These are phyloP conservation scores for Peromyscus polionotus DNA, from an alignment of 2,113 vertebrate species.

Conservation along the genomic window DNA sequence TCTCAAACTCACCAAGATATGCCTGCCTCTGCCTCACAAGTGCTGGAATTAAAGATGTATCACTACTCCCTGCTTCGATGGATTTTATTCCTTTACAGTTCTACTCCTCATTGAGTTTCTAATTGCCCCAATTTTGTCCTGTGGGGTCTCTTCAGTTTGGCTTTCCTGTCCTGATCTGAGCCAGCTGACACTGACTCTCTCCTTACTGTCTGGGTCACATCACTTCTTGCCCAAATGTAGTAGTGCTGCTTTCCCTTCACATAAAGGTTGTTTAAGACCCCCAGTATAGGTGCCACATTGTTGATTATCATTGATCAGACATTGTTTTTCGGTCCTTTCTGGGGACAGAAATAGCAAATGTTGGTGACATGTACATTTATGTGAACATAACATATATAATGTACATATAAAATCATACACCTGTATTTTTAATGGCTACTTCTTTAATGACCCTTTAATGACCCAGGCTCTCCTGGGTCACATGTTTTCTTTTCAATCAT, in stretches of 20 bases:
- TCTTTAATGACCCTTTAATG: too few species aligned
- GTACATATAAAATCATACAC: not conserved
- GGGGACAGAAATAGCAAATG: not conserved
- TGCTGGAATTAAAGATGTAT: not conserved
- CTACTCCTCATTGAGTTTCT: not conserved
- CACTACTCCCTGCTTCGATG: not conserved
- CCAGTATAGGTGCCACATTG: not conserved
- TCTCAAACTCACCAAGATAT: not conserved
- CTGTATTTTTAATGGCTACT: not conserved
- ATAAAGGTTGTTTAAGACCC: not conserved
- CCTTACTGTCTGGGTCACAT: not conserved
- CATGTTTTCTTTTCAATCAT: not conserved
- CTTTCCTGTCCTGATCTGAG: not conserved
- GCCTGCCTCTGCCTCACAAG: not conserved
- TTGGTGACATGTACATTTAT: not conserved
- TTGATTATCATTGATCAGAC: not conserved
- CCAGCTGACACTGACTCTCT: not conserved
- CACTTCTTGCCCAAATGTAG: not conserved
- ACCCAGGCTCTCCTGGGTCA: not conserved
- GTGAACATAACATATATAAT: not conserved
- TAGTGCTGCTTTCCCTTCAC: not conserved
- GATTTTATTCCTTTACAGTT: not conserved
- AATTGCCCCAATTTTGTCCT: not conserved
- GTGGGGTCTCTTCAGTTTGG: not conserved
- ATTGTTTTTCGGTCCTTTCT: not conserved